Conservation (phyloP, 1,140 invertebrate species). For the Aphaenogaster ashmeadi region DNA sequence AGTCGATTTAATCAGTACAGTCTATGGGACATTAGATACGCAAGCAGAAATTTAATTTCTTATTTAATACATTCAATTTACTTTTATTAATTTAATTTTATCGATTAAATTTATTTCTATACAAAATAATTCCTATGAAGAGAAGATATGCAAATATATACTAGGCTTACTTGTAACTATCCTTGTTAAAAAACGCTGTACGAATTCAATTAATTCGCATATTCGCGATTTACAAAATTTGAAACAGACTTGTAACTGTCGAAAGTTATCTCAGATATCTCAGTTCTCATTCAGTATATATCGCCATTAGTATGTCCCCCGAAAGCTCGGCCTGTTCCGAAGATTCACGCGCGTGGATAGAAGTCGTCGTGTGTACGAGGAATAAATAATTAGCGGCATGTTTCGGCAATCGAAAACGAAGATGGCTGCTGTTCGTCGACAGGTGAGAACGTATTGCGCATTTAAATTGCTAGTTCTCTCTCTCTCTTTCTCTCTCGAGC, state of each 20-base stretch:
- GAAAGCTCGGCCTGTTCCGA: slow-evolving; percentile 72
- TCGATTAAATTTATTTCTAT: background rate
- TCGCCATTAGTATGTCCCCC: slow-evolving; percentile 79
- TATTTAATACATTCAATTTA: background rate
- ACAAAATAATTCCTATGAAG: background rate
- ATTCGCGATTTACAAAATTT: background rate
- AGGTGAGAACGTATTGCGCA: slow-evolving; percentile 74
- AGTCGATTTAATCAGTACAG: background rate
- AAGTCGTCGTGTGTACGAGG: slow-evolving; percentile 71
- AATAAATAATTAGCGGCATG: slow-evolving; percentile 84
- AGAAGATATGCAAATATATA: background rate
- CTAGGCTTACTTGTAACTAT: background rate
- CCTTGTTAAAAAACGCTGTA: background rate
- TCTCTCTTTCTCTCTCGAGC: background rate
- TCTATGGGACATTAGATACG: background rate
- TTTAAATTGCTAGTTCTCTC: slow-evolving; percentile 70
- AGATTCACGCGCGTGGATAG: slow-evolving; percentile 74
- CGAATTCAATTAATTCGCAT: background rate
- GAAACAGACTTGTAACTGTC: background rate
- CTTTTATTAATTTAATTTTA: background rate
- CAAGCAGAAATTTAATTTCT: background rate
- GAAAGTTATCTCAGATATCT: background rate
- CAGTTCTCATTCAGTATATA: slow-evolving; percentile 18
- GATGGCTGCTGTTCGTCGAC: slow-evolving; percentile 79
- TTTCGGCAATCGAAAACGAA: slow-evolving; percentile 83